Evolutionary conservation across 2,888 invertebrate species (phyloP), one percentile per base, ranked within the genome.

Genomic region (Cerastoderma edule): DNA sequence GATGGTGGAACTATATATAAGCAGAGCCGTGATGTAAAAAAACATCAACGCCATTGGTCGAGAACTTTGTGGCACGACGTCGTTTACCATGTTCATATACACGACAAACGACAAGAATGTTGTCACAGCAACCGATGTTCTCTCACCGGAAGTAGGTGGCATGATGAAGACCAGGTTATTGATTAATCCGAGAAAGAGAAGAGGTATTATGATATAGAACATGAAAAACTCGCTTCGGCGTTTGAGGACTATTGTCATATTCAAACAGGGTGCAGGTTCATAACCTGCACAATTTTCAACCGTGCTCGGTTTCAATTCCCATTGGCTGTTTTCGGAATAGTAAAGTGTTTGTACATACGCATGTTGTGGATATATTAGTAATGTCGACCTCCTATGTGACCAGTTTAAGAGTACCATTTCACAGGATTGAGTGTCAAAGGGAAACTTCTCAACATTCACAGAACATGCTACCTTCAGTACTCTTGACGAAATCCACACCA

Each of bases 91-190:
- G 10, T 67, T 30, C 74, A 79, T 76, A 30, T 69, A 82, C 0
- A 83, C 83, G 13, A 78, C 60, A 50, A 83, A 83, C 4, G 83
- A 74, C 54, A 83, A 35, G 39, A 77, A 79, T 33, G 68, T 65
- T 5, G 83, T 83, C 24, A 83, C 67, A 0, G 79, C 77, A 33
- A 77, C 76, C 0, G 77, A 77, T 2, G 60, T 75, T 4, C 79
- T 48, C 54, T 83, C 83, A 2, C 83, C 83, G 5, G 79, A 75
- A 22, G 44, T 56, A 13, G 69, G 63, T 4, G 75, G 75, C 70
- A 81, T 77, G 4, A 67, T n/a, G 60, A 81, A 73, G n/a, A 78
- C 78, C 19, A 75, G 24, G 16, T 64, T 70, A 32, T 78, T 77
- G 24, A 78, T 30, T 1, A 57, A 19, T 13, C 67, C 71, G 19